phyloP scores from a whole-genome alignment of 2,113 vertebrate species.

The Chlorocebus sabaeus region DNA sequence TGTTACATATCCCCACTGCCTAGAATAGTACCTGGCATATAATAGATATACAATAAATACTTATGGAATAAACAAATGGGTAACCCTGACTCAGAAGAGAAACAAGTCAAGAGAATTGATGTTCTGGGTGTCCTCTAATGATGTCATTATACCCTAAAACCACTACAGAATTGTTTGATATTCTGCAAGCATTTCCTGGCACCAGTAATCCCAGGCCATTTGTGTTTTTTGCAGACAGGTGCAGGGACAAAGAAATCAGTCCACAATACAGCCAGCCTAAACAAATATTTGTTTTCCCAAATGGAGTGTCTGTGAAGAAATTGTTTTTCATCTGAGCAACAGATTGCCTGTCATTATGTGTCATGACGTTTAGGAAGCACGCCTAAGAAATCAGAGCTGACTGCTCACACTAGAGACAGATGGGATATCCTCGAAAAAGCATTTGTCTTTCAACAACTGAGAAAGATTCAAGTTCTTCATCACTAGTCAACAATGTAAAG shows the following conservation, averaged over 20 bases:
- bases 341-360: not conserved
- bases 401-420: not conserved
- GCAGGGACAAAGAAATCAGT: not conserved
- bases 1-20: rapidly evolving
- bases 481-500: not conserved
- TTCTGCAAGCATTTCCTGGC: no score
- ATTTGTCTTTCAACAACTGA: not conserved
- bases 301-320: not conserved
- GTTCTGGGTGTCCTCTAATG: not conserved
- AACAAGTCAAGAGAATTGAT: not conserved
- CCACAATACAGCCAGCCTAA: not conserved
- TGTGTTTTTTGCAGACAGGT: not conserved
- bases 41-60: not conserved
- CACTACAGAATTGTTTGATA: not conserved
- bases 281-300: not conserved
- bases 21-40: not conserved
- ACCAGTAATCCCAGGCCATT: not conserved
- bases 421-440: not conserved
- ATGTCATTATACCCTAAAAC: not conserved
- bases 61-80: not conserved
- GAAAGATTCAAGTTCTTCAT: not conserved
- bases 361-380: not conserved
- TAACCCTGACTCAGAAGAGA: not conserved
- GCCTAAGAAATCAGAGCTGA: not conserved
- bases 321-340: not conserved